Evolutionary conservation across 2,113 vertebrate species (phyloP).

Genomic region (Corvus hawaiiensis): DNA sequence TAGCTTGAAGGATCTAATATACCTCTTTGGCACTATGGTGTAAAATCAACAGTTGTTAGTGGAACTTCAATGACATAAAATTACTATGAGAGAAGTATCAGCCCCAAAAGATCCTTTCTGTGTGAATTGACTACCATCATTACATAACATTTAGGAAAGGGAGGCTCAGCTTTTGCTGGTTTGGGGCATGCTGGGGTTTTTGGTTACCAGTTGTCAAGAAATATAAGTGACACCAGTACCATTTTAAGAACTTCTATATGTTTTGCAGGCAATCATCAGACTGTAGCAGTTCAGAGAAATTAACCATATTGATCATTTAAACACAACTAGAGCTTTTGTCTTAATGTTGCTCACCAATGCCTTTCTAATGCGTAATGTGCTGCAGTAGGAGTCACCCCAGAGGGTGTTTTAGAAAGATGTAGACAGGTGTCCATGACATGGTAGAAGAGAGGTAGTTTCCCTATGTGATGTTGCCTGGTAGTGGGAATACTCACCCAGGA

Average conservation of each 20-base stretch:
- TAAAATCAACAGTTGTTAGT: slow-evolving; percentile 32
- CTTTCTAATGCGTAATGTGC: not conserved
- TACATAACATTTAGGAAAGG: slow-evolving; percentile 15
- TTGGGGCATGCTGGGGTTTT: not conserved
- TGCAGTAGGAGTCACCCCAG: not conserved
- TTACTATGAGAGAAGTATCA: not conserved
- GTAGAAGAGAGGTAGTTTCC: not conserved
- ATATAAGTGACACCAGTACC: not conserved
- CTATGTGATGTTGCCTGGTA: not conserved
- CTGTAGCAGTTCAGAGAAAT: not conserved
- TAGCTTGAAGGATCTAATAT: not conserved
- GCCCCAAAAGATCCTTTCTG: not conserved
- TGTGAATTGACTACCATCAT: not conserved
- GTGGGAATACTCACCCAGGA: not conserved
- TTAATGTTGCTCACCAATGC: not conserved
- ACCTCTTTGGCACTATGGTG: not conserved
- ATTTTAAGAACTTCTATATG: slow-evolving; percentile 22
- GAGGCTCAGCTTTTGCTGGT: not conserved
- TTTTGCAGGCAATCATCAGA: slow-evolving; percentile 40
- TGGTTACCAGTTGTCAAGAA: not conserved
- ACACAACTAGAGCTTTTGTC: not conserved
- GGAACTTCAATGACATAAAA: slow-evolving; percentile 4
- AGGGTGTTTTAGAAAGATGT: not conserved
- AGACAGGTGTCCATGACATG: not conserved
- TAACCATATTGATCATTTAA: not conserved